Base-by-base conservation (phyloP, 2,797 vertebrate species). In the Enteromius anoplus region DNA sequence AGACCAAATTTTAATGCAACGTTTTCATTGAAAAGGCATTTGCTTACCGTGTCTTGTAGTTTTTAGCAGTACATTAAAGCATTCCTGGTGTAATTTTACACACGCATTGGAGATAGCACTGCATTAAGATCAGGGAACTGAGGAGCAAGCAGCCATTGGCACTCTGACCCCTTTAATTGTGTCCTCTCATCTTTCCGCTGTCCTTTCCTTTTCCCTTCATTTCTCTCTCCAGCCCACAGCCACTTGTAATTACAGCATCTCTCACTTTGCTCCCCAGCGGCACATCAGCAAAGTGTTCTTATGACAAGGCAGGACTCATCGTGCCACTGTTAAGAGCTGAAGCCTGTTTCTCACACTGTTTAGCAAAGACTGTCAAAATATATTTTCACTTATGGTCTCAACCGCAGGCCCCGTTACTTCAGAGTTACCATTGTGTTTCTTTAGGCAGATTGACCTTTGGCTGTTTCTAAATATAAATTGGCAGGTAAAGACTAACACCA, bases 211-310 rank as follows among this genome's bases (percentile, higher is more conserved):
- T 78, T 51, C 72, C 72, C 14, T 51, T 45, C 47, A 45, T 26
- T 75, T 58, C 62, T 49, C 17, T 78, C 40, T 73, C 23, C 66
- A 72, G 69, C 85, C 29, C 26, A 77, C 72, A 80, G 72, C 75
- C 34, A 68, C 70, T 84, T 82, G 51, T 89, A 89, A 87, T 87
- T 87, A 87, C 81, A 86, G 72, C 53, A 85, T 69, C 79, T 84
- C 79, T 81, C 47, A 75, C 83, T 45, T 81, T 78, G 65, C 70
- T 86, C 78, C 80, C 83, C 77, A 49, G 80, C 23, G 51, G 40
- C 81, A 75, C 71, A 70, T 80, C 81, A 84, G 68, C 71, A 82
- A 80, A 83, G 68, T 71, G 71, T 75, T 68, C 58, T 58, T 76
- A 58, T 45, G 51, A 68, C 70, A 58, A 80, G 78, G 75, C 72